A percentile compares a stretch with the other conserved stretches of the same genome.
Evolutionary conservation across 2,888 invertebrate species (phyloP).

Genomic region (Mayetiola destructor): DNA sequence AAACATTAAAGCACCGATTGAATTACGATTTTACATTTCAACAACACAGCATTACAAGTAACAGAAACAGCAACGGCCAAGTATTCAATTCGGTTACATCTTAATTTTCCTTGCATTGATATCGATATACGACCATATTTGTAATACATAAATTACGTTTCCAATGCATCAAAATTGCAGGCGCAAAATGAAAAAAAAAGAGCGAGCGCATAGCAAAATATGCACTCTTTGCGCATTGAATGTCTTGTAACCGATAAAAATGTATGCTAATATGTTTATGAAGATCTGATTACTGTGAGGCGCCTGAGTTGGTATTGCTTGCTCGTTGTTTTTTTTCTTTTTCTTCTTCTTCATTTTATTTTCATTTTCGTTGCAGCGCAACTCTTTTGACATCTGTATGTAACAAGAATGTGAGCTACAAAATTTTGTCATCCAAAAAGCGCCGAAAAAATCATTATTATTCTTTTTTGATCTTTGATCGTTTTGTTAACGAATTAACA

Average conservation of each 20-base stretch:
- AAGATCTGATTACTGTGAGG: slow-evolving; percentile 10
- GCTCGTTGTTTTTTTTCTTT: not conserved
- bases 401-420: too few species aligned
- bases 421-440: too few species aligned
- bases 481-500: too few species aligned
- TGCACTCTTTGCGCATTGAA: not conserved
- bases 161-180: not conserved
- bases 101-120: slow-evolving; percentile 6
- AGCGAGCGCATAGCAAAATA: not conserved
- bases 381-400: not conserved
- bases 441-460: too few species aligned
- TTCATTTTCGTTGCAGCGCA: not conserved
- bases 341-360: not conserved
- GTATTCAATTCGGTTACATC: slow-evolving; percentile 12
- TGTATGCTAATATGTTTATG: slow-evolving; percentile 11
- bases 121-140: too few species aligned
- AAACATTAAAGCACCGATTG: slow-evolving; percentile 4
- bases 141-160: not conserved
- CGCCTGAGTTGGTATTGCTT: not conserved
- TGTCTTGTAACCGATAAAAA: not conserved
- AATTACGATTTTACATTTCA: slow-evolving; percentile 12
- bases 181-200: not conserved
- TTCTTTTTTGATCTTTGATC: too few species aligned
- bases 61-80: too few species aligned
- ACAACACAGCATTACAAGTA: too few species aligned